phyloP scores from a whole-genome alignment of 2,113 vertebrate genomes.

The Halcyon malimbica region DNA sequence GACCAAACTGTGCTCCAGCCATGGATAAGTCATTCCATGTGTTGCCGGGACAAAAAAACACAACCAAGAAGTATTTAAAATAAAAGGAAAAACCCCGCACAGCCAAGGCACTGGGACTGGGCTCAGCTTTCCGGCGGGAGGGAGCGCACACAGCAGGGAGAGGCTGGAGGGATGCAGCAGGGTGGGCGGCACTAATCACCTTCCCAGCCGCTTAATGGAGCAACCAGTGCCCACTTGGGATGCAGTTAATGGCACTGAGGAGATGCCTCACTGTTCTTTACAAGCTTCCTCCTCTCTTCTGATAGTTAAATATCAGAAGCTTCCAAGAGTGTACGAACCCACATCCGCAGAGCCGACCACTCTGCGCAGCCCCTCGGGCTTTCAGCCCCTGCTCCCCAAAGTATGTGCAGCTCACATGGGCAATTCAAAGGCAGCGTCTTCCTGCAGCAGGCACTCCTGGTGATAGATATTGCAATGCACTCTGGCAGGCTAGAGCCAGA shows the following conservation, averaged over 20 bases:
- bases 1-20: background rate
- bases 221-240: background rate
- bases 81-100: background rate
- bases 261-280: background rate
- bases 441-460: background rate
- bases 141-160: rapidly evolving
- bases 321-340: rapidly evolving
- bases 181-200: background rate
- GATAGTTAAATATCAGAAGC: background rate
- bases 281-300: background rate
- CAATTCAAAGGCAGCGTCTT: background rate
- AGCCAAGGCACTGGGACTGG: background rate
- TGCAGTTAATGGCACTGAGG: background rate
- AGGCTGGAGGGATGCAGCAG: background rate
- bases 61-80: background rate
- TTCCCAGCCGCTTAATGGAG: background rate
- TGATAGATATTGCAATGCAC: background rate
- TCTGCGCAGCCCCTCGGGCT: rapidly evolving
- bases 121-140: background rate
- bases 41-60: background rate
- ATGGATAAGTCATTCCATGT: constrained; percentile 54
- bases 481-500: background rate
- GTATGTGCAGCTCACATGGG: rapidly evolving
- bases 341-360: rapidly evolving
- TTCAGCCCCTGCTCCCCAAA: background rate